Conservation (phyloP, 2,888 invertebrate genomes). For the Myopa tessellatipennis region DNA sequence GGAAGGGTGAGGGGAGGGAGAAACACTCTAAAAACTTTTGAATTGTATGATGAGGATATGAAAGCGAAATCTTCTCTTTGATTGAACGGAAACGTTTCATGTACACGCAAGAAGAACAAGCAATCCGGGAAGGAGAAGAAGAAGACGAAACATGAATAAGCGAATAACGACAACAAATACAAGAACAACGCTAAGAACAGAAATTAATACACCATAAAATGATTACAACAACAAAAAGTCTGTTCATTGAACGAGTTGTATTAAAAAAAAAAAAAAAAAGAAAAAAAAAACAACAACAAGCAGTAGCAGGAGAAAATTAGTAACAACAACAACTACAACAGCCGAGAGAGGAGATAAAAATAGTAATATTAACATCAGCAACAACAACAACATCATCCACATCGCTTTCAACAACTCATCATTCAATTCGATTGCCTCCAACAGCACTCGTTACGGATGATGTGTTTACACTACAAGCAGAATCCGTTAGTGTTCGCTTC, state of each 20-base stretch:
- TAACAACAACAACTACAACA: too few species aligned
- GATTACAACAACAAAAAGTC: too few species aligned
- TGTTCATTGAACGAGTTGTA: too few species aligned
- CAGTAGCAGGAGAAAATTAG: too few species aligned
- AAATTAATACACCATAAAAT: too few species aligned
- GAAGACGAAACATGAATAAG: too few species aligned
- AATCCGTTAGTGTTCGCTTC: not conserved
- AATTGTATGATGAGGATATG: not conserved
- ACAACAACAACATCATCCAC: conserved; percentile 11
- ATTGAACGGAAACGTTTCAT: too few species aligned
- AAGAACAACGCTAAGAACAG: not conserved
- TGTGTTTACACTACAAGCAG: not conserved
- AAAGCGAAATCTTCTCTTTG: not conserved
- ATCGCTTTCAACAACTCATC: not conserved
- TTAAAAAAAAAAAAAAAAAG: too few species aligned
- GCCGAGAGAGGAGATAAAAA: too few species aligned
- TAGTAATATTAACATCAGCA: not conserved
- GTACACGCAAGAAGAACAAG: too few species aligned
- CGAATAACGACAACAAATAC: not conserved
- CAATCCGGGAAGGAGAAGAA: too few species aligned
- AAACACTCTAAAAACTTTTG: not conserved
- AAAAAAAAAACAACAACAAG: too few species aligned
- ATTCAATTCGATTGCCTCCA: not conserved
- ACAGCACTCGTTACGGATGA: not conserved
- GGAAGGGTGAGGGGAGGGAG: not conserved